phyloP scores from a whole-genome alignment of 2,888 invertebrate genomes.

The Mythimna pallens region DNA sequence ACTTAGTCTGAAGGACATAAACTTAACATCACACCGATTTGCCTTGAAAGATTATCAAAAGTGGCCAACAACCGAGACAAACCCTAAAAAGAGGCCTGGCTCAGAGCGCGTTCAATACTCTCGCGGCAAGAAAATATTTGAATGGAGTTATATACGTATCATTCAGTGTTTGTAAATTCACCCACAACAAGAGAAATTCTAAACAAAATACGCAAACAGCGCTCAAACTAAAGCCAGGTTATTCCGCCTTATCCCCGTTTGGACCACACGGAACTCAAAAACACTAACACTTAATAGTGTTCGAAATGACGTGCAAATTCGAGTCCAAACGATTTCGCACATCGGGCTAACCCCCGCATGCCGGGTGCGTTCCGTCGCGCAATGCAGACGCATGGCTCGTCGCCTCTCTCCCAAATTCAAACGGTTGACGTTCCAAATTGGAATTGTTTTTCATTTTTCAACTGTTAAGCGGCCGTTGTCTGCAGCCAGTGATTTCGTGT shows the following conservation, averaged over 20 bases:
- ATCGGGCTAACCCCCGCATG: conserved; percentile 68
- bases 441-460: conserved; percentile 88
- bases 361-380: conserved; percentile 74
- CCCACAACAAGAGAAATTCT: background rate
- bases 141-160: background rate
- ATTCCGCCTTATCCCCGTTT: background rate
- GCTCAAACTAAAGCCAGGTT: background rate
- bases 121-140: too few relatives aligned
- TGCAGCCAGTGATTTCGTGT: conserved; percentile 81
- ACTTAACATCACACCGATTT: too few relatives aligned
- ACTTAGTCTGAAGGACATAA: too few relatives aligned
- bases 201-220: background rate
- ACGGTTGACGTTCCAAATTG: conserved; percentile 88
- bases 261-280: conserved; percentile 14
- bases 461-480: conserved; percentile 80
- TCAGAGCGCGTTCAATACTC: too few relatives aligned
- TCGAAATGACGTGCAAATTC: conserved; percentile 50
- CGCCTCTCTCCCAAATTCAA: conserved; percentile 83
- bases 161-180: background rate
- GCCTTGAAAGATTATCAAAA: too few relatives aligned
- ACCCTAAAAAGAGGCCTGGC: too few relatives aligned
- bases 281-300: conserved; percentile 39
- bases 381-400: conserved; percentile 76
- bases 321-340: conserved; percentile 54
- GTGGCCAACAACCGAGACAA: background rate